Evolutionary conservation across 2,888 invertebrate species (phyloP).

Genomic region (Agrotis segetum): DNA sequence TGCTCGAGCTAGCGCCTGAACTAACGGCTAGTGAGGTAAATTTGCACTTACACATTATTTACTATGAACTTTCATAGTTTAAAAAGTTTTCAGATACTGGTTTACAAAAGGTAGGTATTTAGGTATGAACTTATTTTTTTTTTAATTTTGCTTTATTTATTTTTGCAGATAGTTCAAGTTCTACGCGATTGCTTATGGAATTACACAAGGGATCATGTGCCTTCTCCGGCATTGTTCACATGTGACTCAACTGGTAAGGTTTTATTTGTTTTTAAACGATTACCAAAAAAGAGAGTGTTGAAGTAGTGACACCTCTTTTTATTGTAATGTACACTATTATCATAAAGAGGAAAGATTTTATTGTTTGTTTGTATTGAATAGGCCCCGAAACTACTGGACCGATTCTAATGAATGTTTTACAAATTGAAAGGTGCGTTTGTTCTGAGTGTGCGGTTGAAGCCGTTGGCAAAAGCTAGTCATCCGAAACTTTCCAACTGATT

Average conservation of each 20-base stretch:
- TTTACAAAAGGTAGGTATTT: neutral
- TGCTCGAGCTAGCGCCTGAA: slow-evolving; percentile 94
- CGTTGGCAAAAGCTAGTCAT: too few relatives aligned
- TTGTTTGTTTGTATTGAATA: too few relatives aligned
- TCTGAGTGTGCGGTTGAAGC: too few relatives aligned
- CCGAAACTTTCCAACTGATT: too few relatives aligned
- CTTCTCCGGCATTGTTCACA: slow-evolving; percentile 95
- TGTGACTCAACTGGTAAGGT: slow-evolving; percentile 91
- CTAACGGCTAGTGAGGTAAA: slow-evolving; percentile 93
- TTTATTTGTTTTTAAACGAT: neutral
- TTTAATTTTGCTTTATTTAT: neutral
- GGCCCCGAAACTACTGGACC: too few relatives aligned
- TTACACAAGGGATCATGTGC: slow-evolving; percentile 97
- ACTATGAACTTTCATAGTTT: too few relatives aligned
- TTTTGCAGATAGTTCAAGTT: slow-evolving; percentile 93
- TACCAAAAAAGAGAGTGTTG: too few relatives aligned
- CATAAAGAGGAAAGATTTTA: too few relatives aligned
- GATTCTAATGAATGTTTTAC: too few relatives aligned
- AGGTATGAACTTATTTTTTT: neutral
- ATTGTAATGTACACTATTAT: too few relatives aligned
- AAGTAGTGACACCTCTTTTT: too few relatives aligned
- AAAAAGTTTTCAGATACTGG: neutral
- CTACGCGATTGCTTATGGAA: slow-evolving; percentile 97
- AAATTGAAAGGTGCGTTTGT: too few relatives aligned
- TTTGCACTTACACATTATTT: neutral